phyloP scores from a whole-genome alignment of 2,113 vertebrate genomes.

The Chauna torquata region DNA sequence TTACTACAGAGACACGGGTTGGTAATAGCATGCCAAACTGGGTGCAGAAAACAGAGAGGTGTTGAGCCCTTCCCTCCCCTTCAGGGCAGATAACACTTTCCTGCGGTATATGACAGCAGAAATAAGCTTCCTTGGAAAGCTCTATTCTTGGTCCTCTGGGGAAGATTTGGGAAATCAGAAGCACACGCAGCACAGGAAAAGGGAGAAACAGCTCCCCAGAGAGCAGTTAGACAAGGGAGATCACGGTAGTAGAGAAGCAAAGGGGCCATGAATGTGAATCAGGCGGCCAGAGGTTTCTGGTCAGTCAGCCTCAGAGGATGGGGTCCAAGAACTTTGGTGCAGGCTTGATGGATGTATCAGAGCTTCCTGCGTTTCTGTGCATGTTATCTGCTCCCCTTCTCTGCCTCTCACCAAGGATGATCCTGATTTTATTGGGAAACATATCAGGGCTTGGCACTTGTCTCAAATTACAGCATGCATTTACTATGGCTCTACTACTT shows the following conservation, averaged over 20 bases:
- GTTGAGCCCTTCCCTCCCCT: neutral
- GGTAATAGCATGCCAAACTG: neutral
- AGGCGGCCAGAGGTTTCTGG: neutral
- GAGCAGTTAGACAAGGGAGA: neutral
- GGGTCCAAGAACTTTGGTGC: neutral
- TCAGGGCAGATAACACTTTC: fast-evolving
- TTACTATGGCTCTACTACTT: neutral
- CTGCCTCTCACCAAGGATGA: fast-evolving
- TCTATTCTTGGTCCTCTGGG: neutral
- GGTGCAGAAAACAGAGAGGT: neutral
- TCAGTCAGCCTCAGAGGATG: neutral
- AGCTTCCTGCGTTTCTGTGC: neutral
- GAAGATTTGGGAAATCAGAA: neutral
- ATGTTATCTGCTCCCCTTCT: neutral
- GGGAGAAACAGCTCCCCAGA: neutral
- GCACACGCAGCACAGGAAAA: neutral
- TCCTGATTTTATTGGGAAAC: neutral
- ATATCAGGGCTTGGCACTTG: neutral
- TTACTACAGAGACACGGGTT: constrained; percentile 12
- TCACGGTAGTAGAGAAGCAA: neutral
- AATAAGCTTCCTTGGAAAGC: neutral
- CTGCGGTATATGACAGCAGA: neutral
- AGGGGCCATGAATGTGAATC: fast-evolving
- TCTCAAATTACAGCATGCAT: neutral
- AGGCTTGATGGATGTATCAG: neutral